Conservation (phyloP, 2,797 vertebrate species). For the Buceros bicornis region DNA sequence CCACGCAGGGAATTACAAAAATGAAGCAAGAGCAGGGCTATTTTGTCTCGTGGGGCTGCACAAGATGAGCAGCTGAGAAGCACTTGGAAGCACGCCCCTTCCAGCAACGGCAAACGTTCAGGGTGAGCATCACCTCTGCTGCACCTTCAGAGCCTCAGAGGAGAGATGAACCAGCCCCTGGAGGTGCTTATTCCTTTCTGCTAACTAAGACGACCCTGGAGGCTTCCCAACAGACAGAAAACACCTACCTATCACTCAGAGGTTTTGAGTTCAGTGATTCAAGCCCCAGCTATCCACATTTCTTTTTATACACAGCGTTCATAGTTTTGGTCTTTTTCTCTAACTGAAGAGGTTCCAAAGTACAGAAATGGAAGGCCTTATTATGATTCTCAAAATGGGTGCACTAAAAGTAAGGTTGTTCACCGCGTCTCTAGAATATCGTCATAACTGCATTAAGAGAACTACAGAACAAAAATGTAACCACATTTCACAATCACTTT, state of each 20-base stretch:
- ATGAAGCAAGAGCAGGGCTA: background rate
- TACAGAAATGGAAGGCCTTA: background rate
- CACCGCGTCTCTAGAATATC: background rate
- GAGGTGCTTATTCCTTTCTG: background rate
- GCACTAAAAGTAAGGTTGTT: background rate
- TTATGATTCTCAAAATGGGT: background rate
- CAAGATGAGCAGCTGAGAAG: background rate
- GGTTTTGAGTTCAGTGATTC: background rate
- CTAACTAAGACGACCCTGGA: background rate
- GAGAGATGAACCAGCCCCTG: background rate
- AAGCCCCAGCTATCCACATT: background rate
- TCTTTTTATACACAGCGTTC: background rate
- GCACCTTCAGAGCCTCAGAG: background rate
- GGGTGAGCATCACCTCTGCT: too few species aligned
- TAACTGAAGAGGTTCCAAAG: background rate
- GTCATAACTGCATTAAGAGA: background rate
- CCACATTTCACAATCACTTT: background rate
- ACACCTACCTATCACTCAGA: background rate
- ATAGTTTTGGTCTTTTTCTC: background rate
- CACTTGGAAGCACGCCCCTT: background rate
- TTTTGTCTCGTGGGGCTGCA: fast-evolving
- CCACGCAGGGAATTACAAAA: background rate
- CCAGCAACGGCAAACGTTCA: background rate
- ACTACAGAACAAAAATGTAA: background rate
- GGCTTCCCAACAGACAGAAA: background rate